Percentiles rank a stretch among this genome's conserved stretches.
Evolutionary conservation across 2,888 invertebrate species (phyloP).

Genomic region (Diarsia rubi): DNA sequence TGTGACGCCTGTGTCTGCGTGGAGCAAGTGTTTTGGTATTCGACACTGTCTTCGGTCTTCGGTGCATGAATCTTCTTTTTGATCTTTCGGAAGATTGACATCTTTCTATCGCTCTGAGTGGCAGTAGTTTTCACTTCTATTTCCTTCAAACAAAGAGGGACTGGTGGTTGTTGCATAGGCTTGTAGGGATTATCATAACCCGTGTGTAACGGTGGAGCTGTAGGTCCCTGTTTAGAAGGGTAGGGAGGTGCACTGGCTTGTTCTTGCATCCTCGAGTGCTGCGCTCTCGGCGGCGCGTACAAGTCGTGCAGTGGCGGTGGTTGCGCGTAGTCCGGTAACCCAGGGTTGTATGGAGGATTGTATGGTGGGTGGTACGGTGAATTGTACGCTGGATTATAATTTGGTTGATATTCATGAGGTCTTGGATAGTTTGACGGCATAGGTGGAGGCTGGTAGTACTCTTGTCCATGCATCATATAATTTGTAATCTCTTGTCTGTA

Average conservation of each 20-base stretch:
- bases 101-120: constrained; percentile 84
- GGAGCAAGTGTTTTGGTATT: constrained; percentile 65
- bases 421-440: constrained; percentile 59
- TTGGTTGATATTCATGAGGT: constrained; percentile 58
- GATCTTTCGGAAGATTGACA: constrained; percentile 81
- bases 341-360: constrained; percentile 63
- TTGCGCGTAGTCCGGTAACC: constrained; percentile 48
- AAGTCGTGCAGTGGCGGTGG: constrained; percentile 44
- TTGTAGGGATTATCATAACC: constrained; percentile 67
- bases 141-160: constrained; percentile 84
- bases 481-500: constrained; percentile 80
- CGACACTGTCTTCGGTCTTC: constrained; percentile 37
- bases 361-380: constrained; percentile 60
- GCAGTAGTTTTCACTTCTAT: constrained; percentile 86
- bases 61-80: constrained; percentile 74
- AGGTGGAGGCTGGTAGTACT: constrained; percentile 77
- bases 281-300: constrained; percentile 41
- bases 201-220: constrained; percentile 67
- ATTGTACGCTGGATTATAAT: constrained; percentile 60
- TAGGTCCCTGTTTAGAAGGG: constrained; percentile 57
- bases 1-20: constrained; percentile 67
- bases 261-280: constrained; percentile 32
- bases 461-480: constrained; percentile 81
- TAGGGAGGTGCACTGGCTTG: constrained; percentile 48
- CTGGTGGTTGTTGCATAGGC: constrained; percentile 72